Percentiles rank a stretch among this genome's conserved stretches.
These are phyloP conservation scores for Synodontis membranacea DNA, from an alignment of 2,113 vertebrate genomes.

Conservation along the genomic window DNA sequence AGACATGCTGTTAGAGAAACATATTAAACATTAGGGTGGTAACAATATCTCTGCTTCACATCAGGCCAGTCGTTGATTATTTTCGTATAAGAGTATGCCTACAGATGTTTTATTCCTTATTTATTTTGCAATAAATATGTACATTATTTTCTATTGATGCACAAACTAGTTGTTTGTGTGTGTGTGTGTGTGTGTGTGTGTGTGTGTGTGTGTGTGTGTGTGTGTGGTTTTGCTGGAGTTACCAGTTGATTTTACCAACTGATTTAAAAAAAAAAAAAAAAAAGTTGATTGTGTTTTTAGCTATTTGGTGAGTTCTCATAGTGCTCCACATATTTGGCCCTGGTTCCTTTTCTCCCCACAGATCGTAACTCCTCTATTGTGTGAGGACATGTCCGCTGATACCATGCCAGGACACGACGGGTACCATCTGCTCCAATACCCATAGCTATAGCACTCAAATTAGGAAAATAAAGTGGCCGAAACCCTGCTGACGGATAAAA, in stretches of 20 bases:
- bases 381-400: conserved; percentile 41
- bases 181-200: not conserved
- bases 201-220: not conserved
- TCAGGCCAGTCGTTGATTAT: not conserved
- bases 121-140: not conserved
- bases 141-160: not conserved
- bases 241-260: too few relatives aligned
- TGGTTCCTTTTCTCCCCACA: not conserved
- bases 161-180: not conserved
- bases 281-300: not conserved
- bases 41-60: too few relatives aligned
- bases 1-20: too few relatives aligned
- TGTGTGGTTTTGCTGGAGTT: not conserved
- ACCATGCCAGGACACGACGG: conserved; percentile 35
- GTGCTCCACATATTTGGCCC: conserved; percentile 52
- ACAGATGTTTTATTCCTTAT: not conserved
- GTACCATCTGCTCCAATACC: conserved; percentile 50
- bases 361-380: conserved; percentile 34
- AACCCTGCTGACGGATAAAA: conserved; percentile 14
- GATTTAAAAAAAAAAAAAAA: conserved; percentile 16
- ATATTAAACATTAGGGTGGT: not conserved
- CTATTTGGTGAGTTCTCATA: not conserved
- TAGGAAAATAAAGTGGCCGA: conserved; percentile 34
- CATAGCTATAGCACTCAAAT: conserved; percentile 41
- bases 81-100: not conserved